Base-by-base conservation (phyloP, 2,888 invertebrate species). In the Drosophila paranaensis region DNA sequence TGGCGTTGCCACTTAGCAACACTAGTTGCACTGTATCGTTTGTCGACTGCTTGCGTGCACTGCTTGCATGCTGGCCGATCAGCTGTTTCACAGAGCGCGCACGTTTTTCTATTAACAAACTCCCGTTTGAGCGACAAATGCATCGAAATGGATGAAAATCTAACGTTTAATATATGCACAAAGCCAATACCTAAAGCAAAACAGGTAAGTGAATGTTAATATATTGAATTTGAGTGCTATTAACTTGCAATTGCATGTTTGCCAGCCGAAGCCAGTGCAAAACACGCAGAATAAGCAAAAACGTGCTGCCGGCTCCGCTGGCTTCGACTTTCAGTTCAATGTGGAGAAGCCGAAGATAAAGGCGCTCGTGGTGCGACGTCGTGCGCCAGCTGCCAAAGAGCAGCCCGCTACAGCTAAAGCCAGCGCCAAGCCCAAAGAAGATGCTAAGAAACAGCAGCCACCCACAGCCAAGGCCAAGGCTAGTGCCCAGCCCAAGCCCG, bases 321-420 rank as follows among this genome's bases (percentile, higher is more conserved):
- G 14, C 39, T 74, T 79, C 6, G 77, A 74, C 3, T 89, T 84
- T 30, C 69, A 89, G 27, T 84, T 89, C 42, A 73, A 82, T 63
- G 53, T 6, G 2, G 86, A 82, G 0, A 77, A 83, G 42, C 88
- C 89, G 4, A 91, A 91, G 53, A 81, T 90, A 0, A 93, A 92
- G 73, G 93, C 93, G 0, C 53, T 93, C 50, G 92, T 92, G 3
- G 89, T 92, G 10, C 82, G 92, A 25, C 90, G 85, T 51, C 81
- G 91, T 5, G 75, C 20, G 0, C 43, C 63, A 33, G 10, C 3
- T 33, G 33, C 33, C 10, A 33, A 33, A 3, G 10, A 9, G 33
- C 33, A 33, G 10, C 33, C 10, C 10, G 33, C 10, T 10, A 10
- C 33, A 10, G 33, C 16, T 4, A 27, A 57, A 2, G 4, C 62